Evolutionary conservation across 37 sponge, comb jelly and placozoan species (phyloP), one percentile per base, ranked within the genome.

Genomic region (Bolinopsis microptera): DNA sequence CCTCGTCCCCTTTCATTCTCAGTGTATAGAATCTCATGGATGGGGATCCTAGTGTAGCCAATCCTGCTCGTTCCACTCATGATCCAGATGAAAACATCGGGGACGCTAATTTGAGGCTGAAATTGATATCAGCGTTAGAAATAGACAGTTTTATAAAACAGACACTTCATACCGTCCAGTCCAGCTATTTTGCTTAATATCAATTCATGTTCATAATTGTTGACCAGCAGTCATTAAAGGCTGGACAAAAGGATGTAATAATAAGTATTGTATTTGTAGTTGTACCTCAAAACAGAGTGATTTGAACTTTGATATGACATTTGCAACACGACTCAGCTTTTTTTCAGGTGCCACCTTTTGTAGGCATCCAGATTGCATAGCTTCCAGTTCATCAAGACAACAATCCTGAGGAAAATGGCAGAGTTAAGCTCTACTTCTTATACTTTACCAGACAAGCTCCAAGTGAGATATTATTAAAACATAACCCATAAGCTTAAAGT

Each of bases 51-150:
- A 38, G 90, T 86, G 90, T 39, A 86, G 48, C 61, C 90, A 2
- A 86, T 39, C 61, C 90, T 37, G 90, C 16, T 40, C 3, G 90
- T 48, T 18, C 90, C 90, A 26, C 90, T 86, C 90, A 86, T 86
- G 38, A 86, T 33, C 90, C 90, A 86, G n/a, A 86, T 38, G 67
- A 86, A 86, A 35, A 86, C 90, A 39, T 86, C 90, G 3, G 90
- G 90, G 68, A 86, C 25, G 68, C 90, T 86, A 25, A 86, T 86
- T 41, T 86, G 90, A 25, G 90, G 68, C 90, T 86, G 90, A 86
- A 40, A 80, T 1, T 3, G 16, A 80, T 16, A 48, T 48, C 61
- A 48, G 5, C 13, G 61, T 13, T 67, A 22, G 13, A 22, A 67
- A 67, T 67, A 67, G 21, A 67, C 21, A 67, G 68, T 67, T 22